Evolutionary conservation across 2,797 vertebrate genomes (phyloP), one percentile per base, ranked within the genome.

Genomic region (Mormyrus proboscirostris): DNA sequence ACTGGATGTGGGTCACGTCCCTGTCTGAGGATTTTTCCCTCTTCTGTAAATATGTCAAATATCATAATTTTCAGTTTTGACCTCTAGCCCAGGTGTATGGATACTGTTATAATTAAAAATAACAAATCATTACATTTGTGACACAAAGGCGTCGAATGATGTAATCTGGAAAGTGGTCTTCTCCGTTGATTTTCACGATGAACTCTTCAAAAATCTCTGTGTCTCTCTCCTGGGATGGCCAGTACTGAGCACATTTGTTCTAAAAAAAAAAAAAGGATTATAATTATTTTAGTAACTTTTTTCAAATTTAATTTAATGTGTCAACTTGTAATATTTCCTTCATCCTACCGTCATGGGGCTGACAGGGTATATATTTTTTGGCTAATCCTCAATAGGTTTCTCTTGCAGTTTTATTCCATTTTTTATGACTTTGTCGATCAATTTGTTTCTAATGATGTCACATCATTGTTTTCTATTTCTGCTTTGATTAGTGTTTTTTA

Each of bases 241-340:
- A 99, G 92, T 99, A 99, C 92, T 98, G 97, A 0, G 97, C 97
- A 94, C 99, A 99, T 90, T 99, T 99, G 82, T 94, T 94, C 99
- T 99, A 53, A 53, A 53, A 50, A 8, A 0, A 90, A 93, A 86
- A 88, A 19, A 82, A 22, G 0, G 90, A 59, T 86, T 53, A 47
- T 16, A 10, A 38, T 50, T 38, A 62, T 10, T 62, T 88, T n/a
- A 83, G 8, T 62, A 44, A 84, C 51, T 53, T 85, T n/a, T 25
- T 51, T 10, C 12, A 16, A 85, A 86, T 4, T 53, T 16, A 25
- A 83, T 83, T 41, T 49, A 29, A 25, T 7, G 44, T 47, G 38
- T 83, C 47, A 84, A 0, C 8, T 50, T 47, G 79, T 84, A 84
- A 38, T 1, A 76, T 76, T 29, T 65, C 53, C 53, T 55, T 55